Evolutionary conservation across 2,888 invertebrate species (phyloP).

Genomic region (Ptilodon capucinus): DNA sequence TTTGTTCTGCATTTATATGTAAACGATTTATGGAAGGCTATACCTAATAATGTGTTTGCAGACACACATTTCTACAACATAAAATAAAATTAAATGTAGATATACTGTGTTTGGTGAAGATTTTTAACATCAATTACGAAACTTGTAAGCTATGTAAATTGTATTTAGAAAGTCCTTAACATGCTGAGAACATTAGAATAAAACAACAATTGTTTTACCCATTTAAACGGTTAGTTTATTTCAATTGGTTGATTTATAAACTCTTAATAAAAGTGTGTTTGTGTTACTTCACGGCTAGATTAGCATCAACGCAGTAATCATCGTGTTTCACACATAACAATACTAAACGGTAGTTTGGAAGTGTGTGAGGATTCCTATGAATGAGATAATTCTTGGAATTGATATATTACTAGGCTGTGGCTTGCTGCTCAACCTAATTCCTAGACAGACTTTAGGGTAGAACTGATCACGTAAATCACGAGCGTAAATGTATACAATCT

Average conservation of each 20-base stretch:
- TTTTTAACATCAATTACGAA: background rate
- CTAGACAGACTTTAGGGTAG: no score
- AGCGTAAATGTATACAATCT: no score
- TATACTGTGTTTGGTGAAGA: background rate
- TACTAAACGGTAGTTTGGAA: background rate
- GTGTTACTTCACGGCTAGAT: background rate
- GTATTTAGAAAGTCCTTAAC: slow-evolving; percentile 20
- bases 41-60: slow-evolving; percentile 4
- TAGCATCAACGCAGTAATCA: background rate
- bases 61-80: slow-evolving; percentile 10
- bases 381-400: background rate
- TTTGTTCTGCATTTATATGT: background rate
- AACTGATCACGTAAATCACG: no score
- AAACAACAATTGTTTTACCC: slow-evolving; percentile 19
- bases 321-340: background rate
- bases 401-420: no score
- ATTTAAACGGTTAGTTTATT: slow-evolving; percentile 16
- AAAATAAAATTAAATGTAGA: no score
- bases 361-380: background rate
- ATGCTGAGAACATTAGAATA: slow-evolving; percentile 24
- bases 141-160: background rate
- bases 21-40: no score
- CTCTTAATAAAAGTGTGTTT: background rate
- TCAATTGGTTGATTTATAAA: slow-evolving; percentile 10
- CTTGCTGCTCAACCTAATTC: no score